Base-by-base conservation (phyloP, 2,113 vertebrate genomes). In the Pyrgilauda ruficollis region DNA sequence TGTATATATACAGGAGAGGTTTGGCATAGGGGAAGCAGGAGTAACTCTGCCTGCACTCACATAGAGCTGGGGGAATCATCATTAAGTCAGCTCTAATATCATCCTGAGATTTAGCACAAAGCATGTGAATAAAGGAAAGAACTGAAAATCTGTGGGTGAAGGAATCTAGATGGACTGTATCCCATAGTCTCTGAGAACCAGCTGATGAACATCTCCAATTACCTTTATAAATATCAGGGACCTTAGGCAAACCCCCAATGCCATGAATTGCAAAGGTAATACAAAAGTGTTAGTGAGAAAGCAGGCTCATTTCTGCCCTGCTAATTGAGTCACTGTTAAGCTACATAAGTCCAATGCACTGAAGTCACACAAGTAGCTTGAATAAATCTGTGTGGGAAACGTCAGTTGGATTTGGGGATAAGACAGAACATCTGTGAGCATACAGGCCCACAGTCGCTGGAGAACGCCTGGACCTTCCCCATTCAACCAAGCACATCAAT, bases 121-220 rank as follows among this genome's bases (percentile, higher is more conserved):
- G 77, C 58, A 66, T 69, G 62, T 62, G 93, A 93, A 47, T 94
- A 56, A 89, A 87, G 61, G 70, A 89, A 84, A 70, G 67, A 90
- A 82, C 37, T 80, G 70, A 83, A 94, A 80, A 74, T 88, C 63
- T 76, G 41, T 0, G 13, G 55, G 55, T 90, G 89, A 77, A 91
- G 78, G 82, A 93, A 67, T 94, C 75, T 92, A 77, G 78, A 90
- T 95, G 95, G 93, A 94, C 56, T 0, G 8, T 70, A 70, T 95
- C 92, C 82, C 90, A 93, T 78, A 76, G 46, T 77, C 91, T 83
- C 47, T 67, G 79, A 96, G 85, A 96, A 81, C 52, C 72, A 93
- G 82, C 67, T 90, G 94, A 91, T 90, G 83, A 95, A 86, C 85
- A 92, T 44, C 75, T 90, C 72, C 76, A 95, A 93, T 94, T 96